A percentile compares a stretch with the other conserved stretches of the same genome.
phyloP scores from a whole-genome alignment of 2,113 vertebrate genomes.

The Varanus salvator region DNA sequence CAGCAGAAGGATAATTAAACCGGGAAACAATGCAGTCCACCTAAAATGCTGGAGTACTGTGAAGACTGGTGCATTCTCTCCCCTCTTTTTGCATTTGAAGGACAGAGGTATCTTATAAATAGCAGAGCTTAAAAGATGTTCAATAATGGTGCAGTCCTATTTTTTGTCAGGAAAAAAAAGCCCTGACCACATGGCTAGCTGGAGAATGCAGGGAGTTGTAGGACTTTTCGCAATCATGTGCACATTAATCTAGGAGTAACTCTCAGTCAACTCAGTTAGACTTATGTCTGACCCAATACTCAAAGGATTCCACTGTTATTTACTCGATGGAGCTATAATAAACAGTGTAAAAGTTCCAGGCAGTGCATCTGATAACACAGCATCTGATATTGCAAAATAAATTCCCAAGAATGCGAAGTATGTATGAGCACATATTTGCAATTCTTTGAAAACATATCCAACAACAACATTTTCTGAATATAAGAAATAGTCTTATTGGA shows the following conservation, averaged over 20 bases:
- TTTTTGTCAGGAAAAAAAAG: no score
- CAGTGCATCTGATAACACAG: background rate
- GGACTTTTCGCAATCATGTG: background rate
- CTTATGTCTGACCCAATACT: background rate
- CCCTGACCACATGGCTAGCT: no score
- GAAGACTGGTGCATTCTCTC: constrained; percentile 39
- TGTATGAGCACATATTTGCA: constrained; percentile 42
- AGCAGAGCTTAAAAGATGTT: constrained; percentile 42
- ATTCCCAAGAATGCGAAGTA: constrained; percentile 41
- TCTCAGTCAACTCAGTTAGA: background rate
- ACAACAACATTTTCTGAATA: constrained; percentile 21
- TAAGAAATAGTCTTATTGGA: background rate
- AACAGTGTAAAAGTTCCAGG: constrained; percentile 3
- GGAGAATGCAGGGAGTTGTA: no score
- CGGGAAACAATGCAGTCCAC: constrained; percentile 27
- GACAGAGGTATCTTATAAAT: constrained; percentile 74
- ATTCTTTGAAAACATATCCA: constrained; percentile 57
- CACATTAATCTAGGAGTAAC: background rate
- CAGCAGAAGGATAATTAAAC: constrained; percentile 49
- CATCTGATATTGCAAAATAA: constrained; percentile 7
- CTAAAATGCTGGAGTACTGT: constrained; percentile 56
- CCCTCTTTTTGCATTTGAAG: constrained; percentile 45
- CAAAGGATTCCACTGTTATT: background rate
- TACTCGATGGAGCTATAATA: constrained; percentile 15
- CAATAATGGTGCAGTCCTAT: background rate